A percentile compares a stretch with the other conserved stretches of the same genome.
phyloP scores from a whole-genome alignment of 2,888 invertebrate genomes.

The Diploptera punctata region DNA sequence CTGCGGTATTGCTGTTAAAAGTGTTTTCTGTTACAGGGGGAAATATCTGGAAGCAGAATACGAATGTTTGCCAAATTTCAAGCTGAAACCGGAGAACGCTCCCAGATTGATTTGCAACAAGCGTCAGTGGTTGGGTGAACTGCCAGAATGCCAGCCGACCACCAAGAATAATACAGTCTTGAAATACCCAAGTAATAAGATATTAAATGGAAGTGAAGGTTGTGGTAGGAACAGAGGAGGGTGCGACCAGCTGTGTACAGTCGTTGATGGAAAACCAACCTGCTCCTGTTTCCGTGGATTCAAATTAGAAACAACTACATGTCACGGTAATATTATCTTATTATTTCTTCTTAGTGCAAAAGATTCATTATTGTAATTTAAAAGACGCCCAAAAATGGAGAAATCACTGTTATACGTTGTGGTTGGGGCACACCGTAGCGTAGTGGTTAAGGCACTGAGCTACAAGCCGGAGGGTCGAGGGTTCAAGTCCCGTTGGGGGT shows the following conservation, averaged over 20 bases:
- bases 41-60: conserved; percentile 29
- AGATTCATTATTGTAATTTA: too few species aligned
- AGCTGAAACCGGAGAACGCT: conserved; percentile 6
- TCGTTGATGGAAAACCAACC: conserved; percentile 11
- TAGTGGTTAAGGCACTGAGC: too few species aligned
- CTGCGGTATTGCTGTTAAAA: too few species aligned
- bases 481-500: too few species aligned
- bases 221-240: neutral
- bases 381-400: too few species aligned
- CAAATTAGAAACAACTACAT: conserved; percentile 12
- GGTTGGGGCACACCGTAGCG: too few species aligned
- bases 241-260: conserved; percentile 39
- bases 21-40: conserved; percentile 7
- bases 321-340: conserved; percentile 28
- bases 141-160: conserved; percentile 19
- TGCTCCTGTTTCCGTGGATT: conserved; percentile 40
- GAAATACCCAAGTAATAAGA: neutral
- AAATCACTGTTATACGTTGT: too few species aligned
- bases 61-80: conserved; percentile 20
- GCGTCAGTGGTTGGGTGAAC: conserved; percentile 22
- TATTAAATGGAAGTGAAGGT: neutral
- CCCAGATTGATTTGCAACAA: conserved; percentile 9
- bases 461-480: too few species aligned
- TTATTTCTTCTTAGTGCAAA: too few species aligned
- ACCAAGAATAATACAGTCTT: neutral